Evolutionary conservation across 2,888 invertebrate species (phyloP), one percentile per base, ranked within the genome.

Genomic region (Macrophya annulata): DNA sequence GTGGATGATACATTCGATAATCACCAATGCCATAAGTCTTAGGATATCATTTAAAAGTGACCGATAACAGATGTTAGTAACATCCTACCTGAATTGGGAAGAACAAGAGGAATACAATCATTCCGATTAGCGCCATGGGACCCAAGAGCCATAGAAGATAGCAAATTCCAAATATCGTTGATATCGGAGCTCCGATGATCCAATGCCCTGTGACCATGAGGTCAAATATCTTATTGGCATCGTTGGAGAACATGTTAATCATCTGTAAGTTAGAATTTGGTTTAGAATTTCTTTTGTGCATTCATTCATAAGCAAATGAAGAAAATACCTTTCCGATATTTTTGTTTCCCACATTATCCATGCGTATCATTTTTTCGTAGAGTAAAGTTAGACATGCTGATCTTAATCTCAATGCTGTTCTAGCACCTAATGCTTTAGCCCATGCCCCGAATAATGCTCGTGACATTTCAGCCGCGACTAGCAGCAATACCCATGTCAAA

Each of bases 171-270:
- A 94, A 93, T 31, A 94, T 85, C 25, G 94, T 91, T 17, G 94
- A 93, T 71, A 95, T 89, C 8, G 95, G 95, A 12, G 95, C 95
- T n/a, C 94, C 94, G 82, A 95, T 92, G 45, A 95, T 93, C 88
- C 95, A 92, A 37, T 95, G 95, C 0, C 94, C 94, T 72, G 94
- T 93, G 71, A 94, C 91, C 40, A 94, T 93, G 79, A 94, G 94
- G 86, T 95, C 95, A 88, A 94, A 95, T 68, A 95, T 91, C 71
- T 95, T 93, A 89, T 94, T 94, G 59, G 95, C 94, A 88, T 96
- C 95, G 88, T 94, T 95, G 59, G 95, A 94, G 89, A 95, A 95
- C 86, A 95, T 91, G 89, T 95, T 95, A 79, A 95, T 94, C 48
- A 95, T 88, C 95, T 96, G 90, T 76, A 40, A 21, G 5, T 8